These are phyloP conservation scores for Pseudopipra pipra DNA, from an alignment of 2,113 vertebrate genomes.

Conservation along the genomic window DNA sequence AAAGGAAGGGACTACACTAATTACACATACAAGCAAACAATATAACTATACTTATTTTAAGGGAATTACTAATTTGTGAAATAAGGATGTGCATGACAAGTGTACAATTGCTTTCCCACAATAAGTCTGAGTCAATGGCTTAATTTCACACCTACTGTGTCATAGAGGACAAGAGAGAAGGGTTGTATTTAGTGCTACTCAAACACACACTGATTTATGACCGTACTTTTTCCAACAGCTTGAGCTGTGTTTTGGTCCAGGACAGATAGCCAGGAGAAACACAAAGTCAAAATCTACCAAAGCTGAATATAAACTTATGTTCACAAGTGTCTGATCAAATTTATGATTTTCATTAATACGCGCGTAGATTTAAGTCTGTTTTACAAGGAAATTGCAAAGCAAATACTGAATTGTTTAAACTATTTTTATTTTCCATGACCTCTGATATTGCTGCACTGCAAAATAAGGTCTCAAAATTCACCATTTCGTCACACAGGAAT, in stretches of 20 bases:
- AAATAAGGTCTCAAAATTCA: background rate
- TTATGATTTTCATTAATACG: background rate
- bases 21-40: background rate
- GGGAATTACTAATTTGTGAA: background rate
- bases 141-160: background rate
- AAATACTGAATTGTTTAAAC: constrained; percentile 14
- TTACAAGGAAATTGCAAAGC: background rate
- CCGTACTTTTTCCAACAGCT: background rate
- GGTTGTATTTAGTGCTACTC: background rate
- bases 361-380: background rate
- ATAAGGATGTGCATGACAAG: background rate
- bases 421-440: constrained; percentile 7
- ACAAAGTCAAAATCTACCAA: background rate
- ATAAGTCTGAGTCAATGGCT: background rate
- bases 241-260: background rate
- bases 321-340: background rate
- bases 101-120: background rate
- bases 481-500: background rate
- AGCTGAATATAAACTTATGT: background rate
- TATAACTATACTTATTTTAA: background rate
- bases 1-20: background rate
- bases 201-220: background rate
- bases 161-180: background rate
- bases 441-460: background rate
- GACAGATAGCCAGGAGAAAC: constrained; percentile 13